Base-by-base conservation (phyloP, 1,140 invertebrate species). In the Drosophila rhopaloa region DNA sequence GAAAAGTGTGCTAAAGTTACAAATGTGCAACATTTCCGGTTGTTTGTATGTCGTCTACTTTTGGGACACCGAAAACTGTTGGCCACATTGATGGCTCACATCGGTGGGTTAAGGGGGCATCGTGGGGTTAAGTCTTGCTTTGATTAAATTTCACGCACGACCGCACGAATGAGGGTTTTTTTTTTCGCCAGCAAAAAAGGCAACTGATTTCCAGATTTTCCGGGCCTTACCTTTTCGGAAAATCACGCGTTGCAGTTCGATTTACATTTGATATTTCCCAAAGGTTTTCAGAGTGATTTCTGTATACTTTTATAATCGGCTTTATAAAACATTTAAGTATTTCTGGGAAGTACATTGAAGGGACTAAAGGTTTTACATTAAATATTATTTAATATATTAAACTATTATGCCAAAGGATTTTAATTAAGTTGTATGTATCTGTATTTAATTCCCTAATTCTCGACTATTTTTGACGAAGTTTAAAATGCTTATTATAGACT, bases 111-210 rank as follows among this genome's bases (percentile, higher is more conserved):
- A 57, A 27, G 54, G 41, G 19, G 19, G 43, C 24, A 7, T 0
- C 24, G 24, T 41, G 46, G 57, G 53, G 41, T 65, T 46, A 48
- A 44, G 79, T 50, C 59, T 88, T 68, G 83, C 83, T 76, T 86
- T 86, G 82, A 86, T 86, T 86, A 88, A 86, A 86, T 86, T 86
- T 88, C 83, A 88, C 83, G 82, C 82, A 86, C 82, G 82, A 88
- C 83, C 79, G 82, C 79, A 73, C 63, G 35, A 59, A 40, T 58
- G 75, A 2, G 74, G 79, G 60, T 40, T 74, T 59, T 40, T 43
- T 43, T 74, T 48, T 37, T 35, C 14, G 50, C 9, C 14, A 40
- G 13, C 13, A n/a, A 40, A 40, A 40, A 40, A 40, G 29, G 29
- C 6, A 32, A 32, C 29, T 4, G 38, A n/a, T 10, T 73, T 63